A percentile compares a stretch with the other conserved stretches of the same genome.
Evolutionary conservation across 2,797 vertebrate species (phyloP).

Genomic region (Enteromius mattozi): DNA sequence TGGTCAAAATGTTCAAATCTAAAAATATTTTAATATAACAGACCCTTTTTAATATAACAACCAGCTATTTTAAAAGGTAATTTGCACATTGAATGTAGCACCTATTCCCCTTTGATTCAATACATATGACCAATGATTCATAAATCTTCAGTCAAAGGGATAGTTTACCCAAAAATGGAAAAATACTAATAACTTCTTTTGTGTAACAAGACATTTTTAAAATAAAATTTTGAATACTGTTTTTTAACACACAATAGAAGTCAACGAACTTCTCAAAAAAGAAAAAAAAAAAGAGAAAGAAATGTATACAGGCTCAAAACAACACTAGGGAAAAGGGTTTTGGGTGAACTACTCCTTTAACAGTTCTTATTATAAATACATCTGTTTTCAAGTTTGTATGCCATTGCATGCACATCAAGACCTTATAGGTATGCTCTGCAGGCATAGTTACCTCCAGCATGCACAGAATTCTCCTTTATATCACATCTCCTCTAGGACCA

Average conservation of each 20-base stretch:
- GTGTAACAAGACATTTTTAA: not conserved
- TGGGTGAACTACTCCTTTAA: conserved; percentile 14
- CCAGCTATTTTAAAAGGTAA: not conserved
- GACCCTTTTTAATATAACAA: not conserved
- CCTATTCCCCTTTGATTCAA: not conserved
- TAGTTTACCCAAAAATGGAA: not conserved
- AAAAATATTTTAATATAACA: not conserved
- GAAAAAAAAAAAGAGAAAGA: not conserved
- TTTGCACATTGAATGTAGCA: not conserved
- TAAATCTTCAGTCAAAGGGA: not conserved
- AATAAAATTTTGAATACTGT: not conserved
- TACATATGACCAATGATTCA: not conserved
- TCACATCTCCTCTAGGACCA: conserved; percentile 47
- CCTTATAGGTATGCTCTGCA: conserved; percentile 23
- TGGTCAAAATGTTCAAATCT: not conserved
- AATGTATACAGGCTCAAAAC: not conserved
- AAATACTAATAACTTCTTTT: not conserved
- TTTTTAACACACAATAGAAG: not conserved
- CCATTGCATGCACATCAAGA: conserved; percentile 37
- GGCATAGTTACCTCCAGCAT: conserved; percentile 54
- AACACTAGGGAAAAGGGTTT: not conserved
- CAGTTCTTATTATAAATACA: conserved; percentile 26
- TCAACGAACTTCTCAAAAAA: not conserved
- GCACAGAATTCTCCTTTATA: conserved; percentile 31
- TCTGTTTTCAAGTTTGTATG: not conserved